phyloP scores from a whole-genome alignment of 35 echinoderm and acorn worm genomes.

The Diadema setosum region DNA sequence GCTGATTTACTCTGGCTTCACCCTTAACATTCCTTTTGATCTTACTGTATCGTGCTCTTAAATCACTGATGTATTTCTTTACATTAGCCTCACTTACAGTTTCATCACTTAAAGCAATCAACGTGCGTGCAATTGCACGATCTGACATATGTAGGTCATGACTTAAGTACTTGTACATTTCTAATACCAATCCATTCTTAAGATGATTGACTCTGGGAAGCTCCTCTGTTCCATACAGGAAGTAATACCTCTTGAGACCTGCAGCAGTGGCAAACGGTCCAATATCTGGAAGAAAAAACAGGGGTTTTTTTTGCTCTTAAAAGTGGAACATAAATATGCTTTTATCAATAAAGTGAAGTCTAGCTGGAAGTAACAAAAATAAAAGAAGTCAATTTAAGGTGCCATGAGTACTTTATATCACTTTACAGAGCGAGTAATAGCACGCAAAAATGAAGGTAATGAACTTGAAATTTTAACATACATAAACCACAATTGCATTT shows the following conservation, averaged over 20 bases:
- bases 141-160: neutral
- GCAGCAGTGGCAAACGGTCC: neutral
- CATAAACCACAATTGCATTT: no score
- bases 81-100: neutral
- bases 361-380: no score
- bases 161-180: neutral
- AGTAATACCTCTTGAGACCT: neutral
- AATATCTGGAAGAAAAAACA: no score
- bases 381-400: no score
- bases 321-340: no score
- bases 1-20: neutral
- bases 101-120: neutral
- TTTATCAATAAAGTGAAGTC: no score
- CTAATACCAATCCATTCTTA: neutral
- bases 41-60: neutral
- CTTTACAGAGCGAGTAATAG: no score
- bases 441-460: no score
- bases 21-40: neutral
- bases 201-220: neutral
- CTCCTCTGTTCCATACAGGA: neutral
- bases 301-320: no score
- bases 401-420: no score
- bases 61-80: neutral
- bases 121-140: neutral
- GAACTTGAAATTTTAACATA: no score